These are phyloP conservation scores for Ligdia adustata DNA, from an alignment of 2,888 invertebrate genomes.

Conservation along the genomic window DNA sequence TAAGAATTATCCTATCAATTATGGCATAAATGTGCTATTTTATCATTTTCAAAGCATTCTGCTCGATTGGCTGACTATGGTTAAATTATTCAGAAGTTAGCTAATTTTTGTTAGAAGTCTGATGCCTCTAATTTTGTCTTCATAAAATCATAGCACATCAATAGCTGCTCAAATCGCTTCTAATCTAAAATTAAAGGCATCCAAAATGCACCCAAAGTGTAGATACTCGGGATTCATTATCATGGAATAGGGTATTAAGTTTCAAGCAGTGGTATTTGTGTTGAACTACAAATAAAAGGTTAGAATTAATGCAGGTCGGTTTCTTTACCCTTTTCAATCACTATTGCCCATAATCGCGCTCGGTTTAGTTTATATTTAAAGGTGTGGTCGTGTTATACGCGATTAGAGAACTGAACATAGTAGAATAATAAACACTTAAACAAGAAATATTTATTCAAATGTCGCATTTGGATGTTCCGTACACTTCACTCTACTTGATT, in stretches of 20 bases:
- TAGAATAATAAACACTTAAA: no score
- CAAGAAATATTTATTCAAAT: no score
- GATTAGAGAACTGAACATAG: no score
- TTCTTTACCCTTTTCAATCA: constrained; percentile 78
- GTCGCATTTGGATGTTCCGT: no score
- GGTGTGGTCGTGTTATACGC: constrained; percentile 26
- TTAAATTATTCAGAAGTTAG: no score
- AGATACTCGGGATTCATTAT: constrained; percentile 40
- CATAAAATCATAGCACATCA: constrained; percentile 30
- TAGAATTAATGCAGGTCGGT: constrained; percentile 63
- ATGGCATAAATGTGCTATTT: no score
- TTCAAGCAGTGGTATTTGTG: constrained; percentile 50
- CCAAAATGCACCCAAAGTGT: constrained; percentile 33
- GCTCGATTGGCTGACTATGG: no score
- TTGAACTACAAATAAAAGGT: constrained; percentile 59
- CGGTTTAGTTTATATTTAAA: constrained; percentile 67
- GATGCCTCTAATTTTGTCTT: constrained; percentile 6
- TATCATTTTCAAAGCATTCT: no score
- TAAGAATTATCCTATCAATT: no score
- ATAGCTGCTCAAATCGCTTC: constrained; percentile 28
- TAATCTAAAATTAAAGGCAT: constrained; percentile 32
- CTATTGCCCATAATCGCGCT: constrained; percentile 79
- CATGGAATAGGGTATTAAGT: constrained; percentile 49
- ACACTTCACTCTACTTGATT: no score
- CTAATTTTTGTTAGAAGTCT: no score